Evolutionary conservation across 2,113 vertebrate genomes (phyloP), one percentile per base, ranked within the genome.

Genomic region (Thalassoma bifasciatum): DNA sequence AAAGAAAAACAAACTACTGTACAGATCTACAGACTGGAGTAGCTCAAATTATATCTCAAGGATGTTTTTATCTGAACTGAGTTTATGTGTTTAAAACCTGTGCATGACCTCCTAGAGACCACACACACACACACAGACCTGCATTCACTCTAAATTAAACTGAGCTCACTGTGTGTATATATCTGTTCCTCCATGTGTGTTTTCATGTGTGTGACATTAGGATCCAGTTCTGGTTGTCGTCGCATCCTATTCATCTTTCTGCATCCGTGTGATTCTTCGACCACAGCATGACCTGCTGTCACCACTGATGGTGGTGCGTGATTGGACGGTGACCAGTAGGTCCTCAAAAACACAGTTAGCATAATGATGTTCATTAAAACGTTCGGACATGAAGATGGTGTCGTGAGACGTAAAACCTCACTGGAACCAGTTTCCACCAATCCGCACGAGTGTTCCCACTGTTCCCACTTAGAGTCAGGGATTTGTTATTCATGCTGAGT

Each of bases 141-240:
- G 6, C 7, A 51, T 16, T n/a, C 36, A 37, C 11, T 49, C 23
- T 21, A 36, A 38, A 44, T 36, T 37, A 26, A 47, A 50, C 4
- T 21, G 12, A 52, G 34, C 2, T 3, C 38, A 40, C 23, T 37
- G 22, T 42, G 36, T 74, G 37, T 38, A 30, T 60, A 4, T 52
- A 22, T 57, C 14, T 24, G 37, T 81, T 36, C 58, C 10, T 49
- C 26, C 14, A 36, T 3, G 19, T 10, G 8, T 62, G 17, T 58
- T 13, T 62, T 46, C 40, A 66, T 82, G 67, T 30, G 50, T 58
- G 46, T 21, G 49, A 42, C 80, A 79, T 85, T 83, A 51, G 21
- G 68, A 82, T 64, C 26, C 40, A 46, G 86, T 87, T 86, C 72
- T 56, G 65, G 50, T 52, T 85, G 81, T 85, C 84, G 86, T 70